phyloP scores from a whole-genome alignment of 2,113 vertebrate species.

The Geococcyx californianus region DNA sequence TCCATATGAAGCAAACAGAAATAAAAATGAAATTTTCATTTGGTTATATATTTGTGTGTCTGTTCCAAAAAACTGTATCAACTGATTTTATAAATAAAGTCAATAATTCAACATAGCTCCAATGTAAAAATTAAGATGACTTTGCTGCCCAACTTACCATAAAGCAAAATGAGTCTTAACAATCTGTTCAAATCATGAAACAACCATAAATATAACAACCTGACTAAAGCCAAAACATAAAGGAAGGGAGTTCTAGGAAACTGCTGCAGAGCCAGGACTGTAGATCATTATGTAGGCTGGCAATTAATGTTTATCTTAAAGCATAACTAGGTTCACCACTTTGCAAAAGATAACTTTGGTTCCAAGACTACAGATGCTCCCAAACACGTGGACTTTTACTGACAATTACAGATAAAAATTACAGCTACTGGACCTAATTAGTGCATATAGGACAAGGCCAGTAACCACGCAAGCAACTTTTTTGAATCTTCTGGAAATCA shows the following conservation, averaged over 20 bases:
- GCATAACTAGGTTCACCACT: neutral
- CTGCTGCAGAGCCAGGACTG: neutral
- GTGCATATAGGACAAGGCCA: neutral
- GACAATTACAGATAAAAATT: neutral
- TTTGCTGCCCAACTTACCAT: neutral
- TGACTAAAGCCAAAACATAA: slow-evolving; percentile 15
- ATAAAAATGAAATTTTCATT: slow-evolving; percentile 1
- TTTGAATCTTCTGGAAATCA: neutral
- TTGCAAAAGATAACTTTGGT: neutral
- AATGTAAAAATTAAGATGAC: neutral
- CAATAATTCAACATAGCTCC: neutral
- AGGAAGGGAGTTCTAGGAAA: slow-evolving; percentile 6
- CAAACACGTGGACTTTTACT: neutral
- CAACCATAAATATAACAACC: neutral
- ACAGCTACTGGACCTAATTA: neutral
- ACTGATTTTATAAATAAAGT: neutral
- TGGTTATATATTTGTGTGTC: neutral
- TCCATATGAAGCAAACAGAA: neutral
- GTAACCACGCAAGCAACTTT: neutral
- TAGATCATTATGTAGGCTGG: neutral
- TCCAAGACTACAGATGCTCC: neutral
- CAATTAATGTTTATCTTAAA: slow-evolving; percentile 23
- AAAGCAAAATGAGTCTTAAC: slow-evolving; percentile 11
- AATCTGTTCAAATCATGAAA: slow-evolving; percentile 8
- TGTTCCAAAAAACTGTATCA: neutral